Base-by-base conservation (phyloP, 92 coral and sea anemone genomes). In the Diadumene lineata region DNA sequence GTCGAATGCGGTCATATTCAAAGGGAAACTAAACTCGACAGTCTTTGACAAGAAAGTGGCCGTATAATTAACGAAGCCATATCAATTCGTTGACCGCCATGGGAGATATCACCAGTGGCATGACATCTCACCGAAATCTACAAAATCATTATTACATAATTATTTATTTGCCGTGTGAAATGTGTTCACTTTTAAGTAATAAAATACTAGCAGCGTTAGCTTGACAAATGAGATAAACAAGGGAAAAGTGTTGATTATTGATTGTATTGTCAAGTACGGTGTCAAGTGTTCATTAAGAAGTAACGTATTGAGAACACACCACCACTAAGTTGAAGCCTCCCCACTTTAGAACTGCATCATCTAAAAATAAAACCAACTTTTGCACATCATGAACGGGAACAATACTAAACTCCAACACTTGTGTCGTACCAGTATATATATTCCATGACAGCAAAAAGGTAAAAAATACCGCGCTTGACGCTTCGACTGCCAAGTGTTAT, bases 231-330 rank as follows among this genome's bases (percentile, higher is more conserved):
- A 62, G 68, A 62, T 62, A 62, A 62, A 62, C 31, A 60, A 11
- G 43, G 25, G 16, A 30, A 62, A 62, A 62, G 18, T 26, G 13
- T 70, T 53, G 74, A 70, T 70, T n/a, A 70, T 51, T 51, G 30
- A 56, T 72, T 61, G 66, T 38, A 65, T 56, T 56, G 77, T 72
- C 77, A 72, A 72, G 77, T 72, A 72, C 17, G 1, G 46, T 72
- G 77, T 72, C 77, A 72, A 72, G 77, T 56, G 77, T 72, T 72
- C 62, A 72, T 72, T 72, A 72, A 56, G 57, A 51, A 72, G 43
- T 28, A 30, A 15, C 31, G 64, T 58, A 58, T 17, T 1, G 10
- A 13, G 19, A 23, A 16, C 21, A 53, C 48, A 38, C 48, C 6
- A 13, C 48, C n/a, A n/a, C n/a, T n/a, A n/a, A n/a, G n/a, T 38